Evolutionary conservation across 2,888 invertebrate genomes (phyloP), one percentile per base, ranked within the genome.

Genomic region (Brachyptera putata): DNA sequence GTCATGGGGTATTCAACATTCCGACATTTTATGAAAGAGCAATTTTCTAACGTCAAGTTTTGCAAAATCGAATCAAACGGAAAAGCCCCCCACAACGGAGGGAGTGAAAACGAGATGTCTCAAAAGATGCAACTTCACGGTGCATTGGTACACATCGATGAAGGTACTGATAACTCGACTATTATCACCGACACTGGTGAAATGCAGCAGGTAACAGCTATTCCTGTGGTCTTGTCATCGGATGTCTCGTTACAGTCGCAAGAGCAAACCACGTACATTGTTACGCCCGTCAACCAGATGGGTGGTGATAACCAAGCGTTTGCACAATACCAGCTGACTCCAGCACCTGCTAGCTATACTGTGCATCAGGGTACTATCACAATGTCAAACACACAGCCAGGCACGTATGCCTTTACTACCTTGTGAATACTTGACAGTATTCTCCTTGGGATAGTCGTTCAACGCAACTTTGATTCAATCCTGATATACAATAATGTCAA

Each of bases 1-100:
- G 75, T 86, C 14, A 87, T 89, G 87, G 88, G 89, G 0, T 89
- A 88, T 69, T 87, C 88, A 1, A 88, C 88, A 9, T 89, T 89
- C 75, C 78, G 88, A 64, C 84, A 87, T 67, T 89, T 89, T 70
- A 86, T 89, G 84, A 88, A 87, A 70, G 87, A 87, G 68, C 89
- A 89, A 70, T 89, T 89, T 72, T 87, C 89, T 1, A 84, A 87
- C 68, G 85, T 88, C 3, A 86, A 85, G 70, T 88, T 88, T 70
- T 77, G 77, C 48, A 80, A 80, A 69, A 70, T 78, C 14, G 85
- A 85, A n/a, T 7, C 49, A 25, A 26, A 26, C 14, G 48, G 48
- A 1, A 50, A 50, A 26, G 5, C 49, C 26, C 2, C 49, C 1
- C 26, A 14, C 16, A 22, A 22, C 21, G 43, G 43, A 9, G 24